Percentiles rank a stretch among this genome's conserved stretches.
Conservation (phyloP, 2,113 vertebrate genomes). For the Strix aluco region DNA sequence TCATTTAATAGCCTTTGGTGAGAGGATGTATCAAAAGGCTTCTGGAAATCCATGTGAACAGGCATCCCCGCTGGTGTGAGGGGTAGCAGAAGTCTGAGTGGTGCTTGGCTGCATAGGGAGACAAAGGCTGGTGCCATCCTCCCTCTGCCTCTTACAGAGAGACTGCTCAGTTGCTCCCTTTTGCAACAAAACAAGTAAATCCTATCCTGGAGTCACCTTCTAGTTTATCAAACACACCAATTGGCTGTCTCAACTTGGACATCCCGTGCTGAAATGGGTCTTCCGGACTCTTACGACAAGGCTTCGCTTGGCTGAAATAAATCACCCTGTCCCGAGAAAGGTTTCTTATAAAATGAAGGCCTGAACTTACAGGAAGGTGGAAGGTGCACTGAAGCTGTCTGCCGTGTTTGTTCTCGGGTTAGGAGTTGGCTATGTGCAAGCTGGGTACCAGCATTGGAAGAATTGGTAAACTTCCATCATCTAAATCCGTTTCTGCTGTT, state of each 20-base stretch:
- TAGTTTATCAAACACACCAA: background rate
- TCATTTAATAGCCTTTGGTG: background rate
- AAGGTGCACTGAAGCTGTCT: background rate
- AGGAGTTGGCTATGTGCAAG: background rate
- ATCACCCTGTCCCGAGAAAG: background rate
- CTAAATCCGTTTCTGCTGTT: background rate
- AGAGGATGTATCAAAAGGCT: background rate
- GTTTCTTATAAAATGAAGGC: background rate
- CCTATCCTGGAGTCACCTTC: background rate
- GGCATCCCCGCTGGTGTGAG: background rate
- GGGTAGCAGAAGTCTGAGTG: background rate
- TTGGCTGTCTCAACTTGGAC: background rate
- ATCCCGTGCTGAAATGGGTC: background rate
- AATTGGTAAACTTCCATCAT: background rate
- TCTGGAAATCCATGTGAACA: background rate
- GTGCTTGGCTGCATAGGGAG: background rate
- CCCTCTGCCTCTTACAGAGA: background rate
- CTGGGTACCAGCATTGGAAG: background rate
- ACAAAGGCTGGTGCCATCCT: background rate
- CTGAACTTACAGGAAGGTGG: background rate
- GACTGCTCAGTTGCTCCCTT: background rate
- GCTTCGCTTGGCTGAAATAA: background rate
- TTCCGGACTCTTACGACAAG: background rate
- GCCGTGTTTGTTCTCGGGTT: accelerated
- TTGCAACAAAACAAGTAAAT: background rate